Evolutionary conservation across 2,113 vertebrate genomes (phyloP).

Genomic region (Antechinus stuartii): DNA sequence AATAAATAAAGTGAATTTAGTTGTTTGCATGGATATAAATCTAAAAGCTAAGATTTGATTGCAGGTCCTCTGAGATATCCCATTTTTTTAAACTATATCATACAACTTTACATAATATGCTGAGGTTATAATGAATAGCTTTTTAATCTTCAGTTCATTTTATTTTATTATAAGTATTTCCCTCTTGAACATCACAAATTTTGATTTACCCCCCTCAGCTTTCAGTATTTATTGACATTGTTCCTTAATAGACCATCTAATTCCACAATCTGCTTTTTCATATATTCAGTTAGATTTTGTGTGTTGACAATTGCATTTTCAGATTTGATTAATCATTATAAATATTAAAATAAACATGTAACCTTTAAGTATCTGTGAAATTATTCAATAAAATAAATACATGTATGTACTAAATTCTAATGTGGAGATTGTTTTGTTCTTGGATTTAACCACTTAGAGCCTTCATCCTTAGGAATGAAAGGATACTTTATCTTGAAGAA

Average conservation of each 20-base stretch:
- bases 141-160: too few relatives aligned
- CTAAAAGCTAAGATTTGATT: too few relatives aligned
- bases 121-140: too few relatives aligned
- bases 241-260: not conserved
- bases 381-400: slow-evolving; percentile 43
- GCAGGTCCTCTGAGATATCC: too few relatives aligned
- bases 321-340: slow-evolving; percentile 15
- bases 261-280: not conserved
- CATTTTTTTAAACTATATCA: too few relatives aligned
- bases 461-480: slow-evolving; percentile 76
- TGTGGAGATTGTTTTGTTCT: slow-evolving; percentile 62
- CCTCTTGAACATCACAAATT: not conserved
- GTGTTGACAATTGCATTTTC: slow-evolving; percentile 37
- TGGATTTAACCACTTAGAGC: slow-evolving; percentile 72
- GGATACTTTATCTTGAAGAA: slow-evolving; percentile 76
- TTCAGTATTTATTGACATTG: too few relatives aligned
- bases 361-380: slow-evolving; percentile 59
- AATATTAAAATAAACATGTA: slow-evolving; percentile 66
- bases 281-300: slow-evolving; percentile 19
- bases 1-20: too few relatives aligned
- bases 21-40: too few relatives aligned
- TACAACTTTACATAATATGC: too few relatives aligned
- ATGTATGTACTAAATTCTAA: slow-evolving; percentile 71
- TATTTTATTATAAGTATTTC: too few relatives aligned
- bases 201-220: too few relatives aligned